Conservation (phyloP, 2,888 invertebrate genomes). For the Macropis europaea region DNA sequence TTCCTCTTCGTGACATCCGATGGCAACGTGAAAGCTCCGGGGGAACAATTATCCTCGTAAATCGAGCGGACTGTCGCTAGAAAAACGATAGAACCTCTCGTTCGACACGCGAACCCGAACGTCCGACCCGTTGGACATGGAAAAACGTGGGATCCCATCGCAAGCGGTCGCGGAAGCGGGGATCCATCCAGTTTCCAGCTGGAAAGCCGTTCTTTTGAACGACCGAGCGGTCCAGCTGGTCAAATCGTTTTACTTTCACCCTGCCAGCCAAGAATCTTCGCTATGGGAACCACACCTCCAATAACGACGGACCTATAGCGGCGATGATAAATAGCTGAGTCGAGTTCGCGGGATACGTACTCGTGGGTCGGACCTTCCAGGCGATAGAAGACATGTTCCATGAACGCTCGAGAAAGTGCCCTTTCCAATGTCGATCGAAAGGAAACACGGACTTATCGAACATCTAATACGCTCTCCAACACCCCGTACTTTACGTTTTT, state of each 20-base stretch:
- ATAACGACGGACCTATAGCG: neutral
- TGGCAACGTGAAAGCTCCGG: slow-evolving; percentile 43
- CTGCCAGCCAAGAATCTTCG: slow-evolving; percentile 14
- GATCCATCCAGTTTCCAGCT: too few species aligned
- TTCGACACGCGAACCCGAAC: slow-evolving; percentile 24
- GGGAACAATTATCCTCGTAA: neutral
- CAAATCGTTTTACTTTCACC: slow-evolving; percentile 73
- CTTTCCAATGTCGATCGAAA: slow-evolving; percentile 10
- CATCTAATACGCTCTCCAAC: neutral
- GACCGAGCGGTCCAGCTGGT: slow-evolving; percentile 9
- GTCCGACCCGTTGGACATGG: neutral
- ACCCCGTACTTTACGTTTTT: neutral
- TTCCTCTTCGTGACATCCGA: too few species aligned
- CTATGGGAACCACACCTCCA: slow-evolving; percentile 35
- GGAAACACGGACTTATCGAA: slow-evolving; percentile 2
- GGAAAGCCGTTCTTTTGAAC: too few species aligned
- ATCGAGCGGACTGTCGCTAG: too few species aligned
- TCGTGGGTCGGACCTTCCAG: too few species aligned
- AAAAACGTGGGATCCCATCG: neutral
- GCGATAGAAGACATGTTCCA: neutral
- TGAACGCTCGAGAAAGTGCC: slow-evolving; percentile 23
- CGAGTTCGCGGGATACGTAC: too few species aligned
- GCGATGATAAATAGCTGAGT: neutral
- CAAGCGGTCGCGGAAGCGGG: slow-evolving; percentile 44
- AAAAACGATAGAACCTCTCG: neutral